These are phyloP conservation scores for Octodon degus DNA, from an alignment of 2,113 vertebrate species.

Conservation along the genomic window DNA sequence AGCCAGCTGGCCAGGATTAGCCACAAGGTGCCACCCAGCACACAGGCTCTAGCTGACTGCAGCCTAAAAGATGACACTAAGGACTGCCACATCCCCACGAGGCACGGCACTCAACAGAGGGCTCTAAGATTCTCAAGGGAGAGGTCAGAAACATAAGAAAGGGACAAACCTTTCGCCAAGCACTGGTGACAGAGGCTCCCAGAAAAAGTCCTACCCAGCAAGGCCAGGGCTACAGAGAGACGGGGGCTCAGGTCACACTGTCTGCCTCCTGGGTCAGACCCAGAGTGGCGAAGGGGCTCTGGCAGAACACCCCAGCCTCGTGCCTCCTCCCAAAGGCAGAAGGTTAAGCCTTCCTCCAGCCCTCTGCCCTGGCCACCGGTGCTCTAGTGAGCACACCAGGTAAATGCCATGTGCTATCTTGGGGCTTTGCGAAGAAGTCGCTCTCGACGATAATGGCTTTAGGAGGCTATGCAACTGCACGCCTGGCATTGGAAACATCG, in stretches of 20 bases:
- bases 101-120: rapidly evolving
- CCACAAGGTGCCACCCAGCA: background rate
- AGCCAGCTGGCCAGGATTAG: background rate
- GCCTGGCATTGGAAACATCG: conserved; percentile 45
- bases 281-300: rapidly evolving
- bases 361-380: rapidly evolving
- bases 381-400: background rate
- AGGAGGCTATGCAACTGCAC: background rate
- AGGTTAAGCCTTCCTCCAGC: background rate
- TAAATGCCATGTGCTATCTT: conserved; percentile 69
- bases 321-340: background rate
- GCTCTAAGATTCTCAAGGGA: background rate
- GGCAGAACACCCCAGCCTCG: background rate
- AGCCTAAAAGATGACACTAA: background rate
- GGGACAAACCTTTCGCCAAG: background rate
- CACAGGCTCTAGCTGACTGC: background rate
- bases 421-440: conserved; percentile 45
- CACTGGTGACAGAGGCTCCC: background rate
- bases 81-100: rapidly evolving
- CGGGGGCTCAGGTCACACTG: rapidly evolving
- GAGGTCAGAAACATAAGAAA: background rate
- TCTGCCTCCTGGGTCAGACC: background rate
- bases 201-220: background rate
- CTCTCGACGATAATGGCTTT: background rate
- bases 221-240: background rate